Evolutionary conservation across 2,888 invertebrate species (phyloP).

Genomic region (Synergus itoensis): DNA sequence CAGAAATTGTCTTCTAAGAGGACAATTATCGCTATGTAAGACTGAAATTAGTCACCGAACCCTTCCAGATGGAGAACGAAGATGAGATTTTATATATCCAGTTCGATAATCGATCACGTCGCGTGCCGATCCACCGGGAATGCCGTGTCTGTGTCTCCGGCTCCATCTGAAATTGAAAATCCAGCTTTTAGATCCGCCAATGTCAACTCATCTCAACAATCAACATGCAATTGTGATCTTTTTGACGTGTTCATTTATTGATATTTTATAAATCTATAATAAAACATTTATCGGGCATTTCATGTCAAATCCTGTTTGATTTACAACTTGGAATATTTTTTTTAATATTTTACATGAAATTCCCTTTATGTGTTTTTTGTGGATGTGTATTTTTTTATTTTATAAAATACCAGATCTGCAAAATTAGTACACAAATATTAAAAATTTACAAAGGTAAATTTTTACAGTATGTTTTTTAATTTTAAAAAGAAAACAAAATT

Average conservation of each 20-base stretch:
- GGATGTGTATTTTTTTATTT: background rate
- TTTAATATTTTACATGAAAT: background rate
- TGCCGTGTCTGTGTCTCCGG: conserved; percentile 84
- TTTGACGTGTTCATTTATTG: background rate
- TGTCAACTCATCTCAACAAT: background rate
- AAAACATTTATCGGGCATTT: background rate
- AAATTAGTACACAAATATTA: background rate
- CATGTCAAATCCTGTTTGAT: background rate
- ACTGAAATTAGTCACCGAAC: conserved; percentile 85
- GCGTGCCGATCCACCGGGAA: conserved; percentile 80
- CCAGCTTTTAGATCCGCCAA: background rate
- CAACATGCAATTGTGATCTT: conserved; percentile 37
- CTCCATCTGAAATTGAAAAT: conserved; percentile 85
- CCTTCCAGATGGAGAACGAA: conserved; percentile 94
- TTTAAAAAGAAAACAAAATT: too few species aligned
- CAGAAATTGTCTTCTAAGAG: background rate
- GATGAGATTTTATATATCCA: conserved; percentile 94
- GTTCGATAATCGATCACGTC: conserved; percentile 90
- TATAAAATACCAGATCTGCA: background rate
- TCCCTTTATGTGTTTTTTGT: background rate
- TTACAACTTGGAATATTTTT: too few species aligned
- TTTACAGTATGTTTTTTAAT: too few species aligned
- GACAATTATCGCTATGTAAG: background rate
- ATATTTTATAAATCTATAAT: background rate
- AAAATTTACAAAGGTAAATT: background rate